Evolutionary conservation across 2,113 vertebrate genomes (phyloP).

Genomic region (Microtus richardsoni): DNA sequence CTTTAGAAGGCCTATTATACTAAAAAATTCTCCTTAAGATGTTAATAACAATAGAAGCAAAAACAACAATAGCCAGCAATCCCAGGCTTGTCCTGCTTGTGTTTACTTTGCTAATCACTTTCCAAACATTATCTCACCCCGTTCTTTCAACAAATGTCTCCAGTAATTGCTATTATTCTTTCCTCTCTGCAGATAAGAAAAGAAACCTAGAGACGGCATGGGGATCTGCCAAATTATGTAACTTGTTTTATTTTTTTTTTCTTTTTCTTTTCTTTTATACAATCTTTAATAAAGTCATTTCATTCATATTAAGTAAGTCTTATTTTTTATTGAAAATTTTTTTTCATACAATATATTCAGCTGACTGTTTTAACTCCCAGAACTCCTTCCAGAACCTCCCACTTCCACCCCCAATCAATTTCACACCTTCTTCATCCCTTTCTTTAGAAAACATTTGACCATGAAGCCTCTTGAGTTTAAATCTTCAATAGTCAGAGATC

Average conservation of each 20-base stretch:
- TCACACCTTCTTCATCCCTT: not conserved
- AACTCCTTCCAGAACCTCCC: not conserved
- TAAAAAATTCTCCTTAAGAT: slow-evolving; percentile 23
- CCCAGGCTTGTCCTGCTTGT: not conserved
- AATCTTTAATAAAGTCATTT: slow-evolving; percentile 15
- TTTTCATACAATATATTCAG: not conserved
- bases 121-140: slow-evolving; percentile 43
- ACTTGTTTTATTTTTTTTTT: slow-evolving; percentile 40
- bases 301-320: not conserved
- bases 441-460: not conserved
- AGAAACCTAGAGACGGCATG: not conserved
- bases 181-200: slow-evolving; percentile 8
- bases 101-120: slow-evolving; percentile 39
- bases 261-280: not conserved
- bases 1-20: not conserved
- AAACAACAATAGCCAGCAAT: not conserved
- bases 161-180: slow-evolving; percentile 2
- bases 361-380: not conserved
- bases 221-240: not conserved
- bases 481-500: not conserved
- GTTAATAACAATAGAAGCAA: not conserved
- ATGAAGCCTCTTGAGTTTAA: not conserved
- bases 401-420: not conserved
- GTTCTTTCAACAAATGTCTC: slow-evolving; percentile 39
- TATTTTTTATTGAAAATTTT: not conserved